phyloP scores from a whole-genome alignment of 2,888 invertebrate species.

The Empis stercorea region DNA sequence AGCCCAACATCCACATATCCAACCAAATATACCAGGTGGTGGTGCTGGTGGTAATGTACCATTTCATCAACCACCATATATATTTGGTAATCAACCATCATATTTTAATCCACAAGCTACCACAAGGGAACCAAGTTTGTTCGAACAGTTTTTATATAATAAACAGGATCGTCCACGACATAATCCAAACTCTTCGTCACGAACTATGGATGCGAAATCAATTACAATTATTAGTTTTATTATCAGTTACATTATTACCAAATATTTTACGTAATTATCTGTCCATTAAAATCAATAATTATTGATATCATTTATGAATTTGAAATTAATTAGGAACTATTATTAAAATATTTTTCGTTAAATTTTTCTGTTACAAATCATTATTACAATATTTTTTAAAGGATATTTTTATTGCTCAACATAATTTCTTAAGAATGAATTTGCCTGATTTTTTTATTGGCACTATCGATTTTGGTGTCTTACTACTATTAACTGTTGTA shows the following conservation, averaged over 20 bases:
- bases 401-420: too few species aligned
- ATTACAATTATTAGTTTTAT: neutral
- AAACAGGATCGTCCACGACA: conserved; percentile 8
- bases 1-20: conserved; percentile 33
- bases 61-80: conserved; percentile 32
- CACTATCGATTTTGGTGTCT: too few species aligned
- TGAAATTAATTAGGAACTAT: too few species aligned
- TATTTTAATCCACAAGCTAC: conserved; percentile 28
- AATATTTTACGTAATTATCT: neutral
- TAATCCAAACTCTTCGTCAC: conserved; percentile 19
- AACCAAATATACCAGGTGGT: conserved; percentile 28
- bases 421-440: too few species aligned
- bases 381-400: too few species aligned
- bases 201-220: conserved; percentile 21
- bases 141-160: conserved; percentile 21
- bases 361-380: too few species aligned
- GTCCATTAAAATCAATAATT: too few species aligned
- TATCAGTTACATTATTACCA: neutral
- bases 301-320: too few species aligned
- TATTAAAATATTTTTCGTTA: too few species aligned
- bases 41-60: too few species aligned
- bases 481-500: too few species aligned
- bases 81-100: conserved; percentile 33
- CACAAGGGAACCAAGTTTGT: conserved; percentile 29
- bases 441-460: too few species aligned